Evolutionary conservation across 2,888 invertebrate species (phyloP).

Genomic region (Chesias legatella): DNA sequence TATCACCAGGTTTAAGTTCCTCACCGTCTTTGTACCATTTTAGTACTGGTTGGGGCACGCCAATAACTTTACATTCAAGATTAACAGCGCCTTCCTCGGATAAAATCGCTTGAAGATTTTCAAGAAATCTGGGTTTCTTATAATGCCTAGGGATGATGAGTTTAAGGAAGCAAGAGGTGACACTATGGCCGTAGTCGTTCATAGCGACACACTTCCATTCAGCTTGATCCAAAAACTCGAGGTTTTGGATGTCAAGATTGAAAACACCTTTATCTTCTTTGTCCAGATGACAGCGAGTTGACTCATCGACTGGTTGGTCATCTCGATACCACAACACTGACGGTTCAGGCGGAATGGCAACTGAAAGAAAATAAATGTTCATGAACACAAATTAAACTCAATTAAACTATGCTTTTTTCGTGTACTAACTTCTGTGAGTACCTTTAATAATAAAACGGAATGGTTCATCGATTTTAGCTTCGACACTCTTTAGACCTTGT

Average conservation of each 20-base stretch:
- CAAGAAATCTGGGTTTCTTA: conserved; percentile 92
- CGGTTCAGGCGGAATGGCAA: conserved; percentile 90
- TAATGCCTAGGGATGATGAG: conserved; percentile 92
- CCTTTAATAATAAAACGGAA: conserved; percentile 91
- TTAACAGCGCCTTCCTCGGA: conserved; percentile 95
- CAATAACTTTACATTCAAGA: conserved; percentile 95
- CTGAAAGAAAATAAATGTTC: conserved; percentile 58
- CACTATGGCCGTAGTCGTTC: conserved; percentile 93
- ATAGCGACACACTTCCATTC: conserved; percentile 96
- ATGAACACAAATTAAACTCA: conserved; percentile 4
- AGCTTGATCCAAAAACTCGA: conserved; percentile 92
- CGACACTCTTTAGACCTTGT: conserved; percentile 89
- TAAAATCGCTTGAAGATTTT: conserved; percentile 90
- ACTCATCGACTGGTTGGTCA: conserved; percentile 86
- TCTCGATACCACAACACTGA: conserved; percentile 93
- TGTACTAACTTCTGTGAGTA: too few species aligned
- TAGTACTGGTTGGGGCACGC: conserved; percentile 92
- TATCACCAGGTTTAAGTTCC: conserved; percentile 94
- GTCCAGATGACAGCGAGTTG: conserved; percentile 83
- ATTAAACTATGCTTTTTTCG: background rate
- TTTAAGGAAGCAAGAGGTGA: conserved; percentile 92
- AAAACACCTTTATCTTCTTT: conserved; percentile 86
- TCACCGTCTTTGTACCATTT: conserved; percentile 96
- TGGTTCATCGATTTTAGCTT: conserved; percentile 90
- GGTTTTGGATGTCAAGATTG: conserved; percentile 85